Evolutionary conservation across 2,888 invertebrate genomes (phyloP), one percentile per base, ranked within the genome.

Genomic region (Teinopalpus imperialis): DNA sequence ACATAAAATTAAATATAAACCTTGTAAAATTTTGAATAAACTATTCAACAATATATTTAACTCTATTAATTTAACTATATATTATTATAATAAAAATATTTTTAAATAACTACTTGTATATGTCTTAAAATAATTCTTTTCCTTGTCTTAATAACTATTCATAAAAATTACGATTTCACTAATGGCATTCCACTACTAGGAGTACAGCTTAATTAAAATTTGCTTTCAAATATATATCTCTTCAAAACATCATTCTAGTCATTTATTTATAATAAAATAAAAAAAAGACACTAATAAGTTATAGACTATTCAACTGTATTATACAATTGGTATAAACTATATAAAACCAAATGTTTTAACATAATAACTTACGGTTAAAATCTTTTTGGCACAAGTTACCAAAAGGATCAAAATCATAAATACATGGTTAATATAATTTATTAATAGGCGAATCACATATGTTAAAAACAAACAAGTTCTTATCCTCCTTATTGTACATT

Each of bases 21-120:
- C 72, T 81, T 86, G 81, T 83, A 86, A 85, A 86, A 76, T 78
- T 81, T 77, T 78, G 76, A 81, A 81, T 81, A 81, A 82, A 81
- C 78, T 77, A 74, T 78, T 70, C 69, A 85, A 85, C 83, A 83
- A 45, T 58, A 61, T 60, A 56, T 61, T 66, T 77, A 74, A 69
- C 60, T 74, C 73, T 68, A 66, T 54, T 45, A 12, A 58, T 50
- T 52, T 57, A 61, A 57, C 56, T 61, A 51, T 56, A 56, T n/a
- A 30, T 31, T 37, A 12, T 66, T 71, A 62, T 53, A 67, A 70
- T 68, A 63, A 63, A 59, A 63, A 59, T 56, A 61, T 44, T 49
- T 13, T 23, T 46, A 40, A 41, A 43, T 29, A 53, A 31, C 48
- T 45, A 49, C 54, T 58, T 56, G 51, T 57, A 58, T 52, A 54